Evolutionary conservation across 1,140 invertebrate species (phyloP).

Genomic region (Megalonaias nervosa): DNA sequence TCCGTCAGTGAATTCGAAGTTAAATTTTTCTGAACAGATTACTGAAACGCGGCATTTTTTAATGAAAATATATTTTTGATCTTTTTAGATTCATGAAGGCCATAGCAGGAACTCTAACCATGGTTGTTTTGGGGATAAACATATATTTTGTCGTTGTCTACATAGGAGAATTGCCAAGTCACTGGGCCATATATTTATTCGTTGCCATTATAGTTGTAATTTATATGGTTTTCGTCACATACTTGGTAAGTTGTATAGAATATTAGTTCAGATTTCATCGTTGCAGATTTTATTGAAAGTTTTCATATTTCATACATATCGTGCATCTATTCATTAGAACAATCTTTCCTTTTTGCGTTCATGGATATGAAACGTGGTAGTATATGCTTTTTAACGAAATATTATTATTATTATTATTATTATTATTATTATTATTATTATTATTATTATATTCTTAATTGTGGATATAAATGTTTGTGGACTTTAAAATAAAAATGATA

Average conservation of each 20-base stretch:
- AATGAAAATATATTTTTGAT: too few relatives aligned
- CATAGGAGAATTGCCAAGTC: constrained; percentile 73
- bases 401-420: background rate
- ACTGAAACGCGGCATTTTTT: too few relatives aligned
- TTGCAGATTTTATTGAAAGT: too few relatives aligned
- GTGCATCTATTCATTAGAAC: too few relatives aligned
- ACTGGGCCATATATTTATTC: constrained; percentile 74
- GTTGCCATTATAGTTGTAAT: constrained; percentile 77
- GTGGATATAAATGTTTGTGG: too few relatives aligned
- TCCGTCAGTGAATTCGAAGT: background rate
- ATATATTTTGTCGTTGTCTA: constrained; percentile 84
- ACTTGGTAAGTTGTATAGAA: constrained; percentile 73
- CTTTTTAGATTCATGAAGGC: constrained; percentile 73
- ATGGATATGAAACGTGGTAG: background rate
- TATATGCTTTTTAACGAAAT: background rate
- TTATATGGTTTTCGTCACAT: constrained; percentile 82
- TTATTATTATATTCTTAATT: too few relatives aligned
- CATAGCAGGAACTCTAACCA: constrained; percentile 78
- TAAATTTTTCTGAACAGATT: constrained; percentile 7
- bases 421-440: too few relatives aligned
- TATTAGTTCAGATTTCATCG: background rate
- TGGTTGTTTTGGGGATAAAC: constrained; percentile 86
- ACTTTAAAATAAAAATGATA: too few relatives aligned
- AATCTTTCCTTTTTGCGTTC: background rate
- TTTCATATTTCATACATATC: background rate